Base-by-base conservation (phyloP, 2,888 invertebrate species). In the Drosophila lutescens region DNA sequence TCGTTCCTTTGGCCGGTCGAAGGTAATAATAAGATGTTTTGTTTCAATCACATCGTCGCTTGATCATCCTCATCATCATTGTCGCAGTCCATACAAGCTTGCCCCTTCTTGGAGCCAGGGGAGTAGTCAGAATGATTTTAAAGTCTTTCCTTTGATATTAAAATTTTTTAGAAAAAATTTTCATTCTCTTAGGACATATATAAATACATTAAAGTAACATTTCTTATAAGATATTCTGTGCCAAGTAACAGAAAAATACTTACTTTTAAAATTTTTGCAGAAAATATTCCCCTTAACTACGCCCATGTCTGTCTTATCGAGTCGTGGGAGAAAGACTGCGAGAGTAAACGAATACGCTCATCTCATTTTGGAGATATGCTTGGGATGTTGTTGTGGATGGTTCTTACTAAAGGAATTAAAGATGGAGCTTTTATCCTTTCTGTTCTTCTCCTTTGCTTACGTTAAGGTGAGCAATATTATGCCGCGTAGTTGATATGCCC, bases 31-130 rank as follows among this genome's bases (percentile, higher is more conserved):
- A 83, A 88, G 83, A 88, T 83, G 83, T 88, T 83, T 88, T 88
- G 88, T 88, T 83, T 83, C 83, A 83, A 83, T 83, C 83, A 88
- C 88, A 88, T 86, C 88, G 86, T 77, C 88, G 86, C 82, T 85
- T 78, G 86, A 85, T 74, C 70, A 63, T 71, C 51, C 23, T 47
- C 56, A 41, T 63, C 40, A 55, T 67, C 56, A 30, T 41, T 59
- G 46, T 49, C 54, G 51, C 44, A 51, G 54, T 32, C 34, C 62
- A 73, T 47, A 38, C 20, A 40, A 66, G 20, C 61, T 10, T 10
- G 2, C 47, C 30, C 30, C 3, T 1, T 30, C 4, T 12, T 32
- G 12, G 0, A 20, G 12, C 4, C 49, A 49, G 17, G 17, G 32
- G 13, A 7, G 13, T 34, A 34, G 32, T 9, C 8, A n/a, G 10